phyloP scores from a whole-genome alignment of 2,888 invertebrate species.

The Baronia brevicornis region DNA sequence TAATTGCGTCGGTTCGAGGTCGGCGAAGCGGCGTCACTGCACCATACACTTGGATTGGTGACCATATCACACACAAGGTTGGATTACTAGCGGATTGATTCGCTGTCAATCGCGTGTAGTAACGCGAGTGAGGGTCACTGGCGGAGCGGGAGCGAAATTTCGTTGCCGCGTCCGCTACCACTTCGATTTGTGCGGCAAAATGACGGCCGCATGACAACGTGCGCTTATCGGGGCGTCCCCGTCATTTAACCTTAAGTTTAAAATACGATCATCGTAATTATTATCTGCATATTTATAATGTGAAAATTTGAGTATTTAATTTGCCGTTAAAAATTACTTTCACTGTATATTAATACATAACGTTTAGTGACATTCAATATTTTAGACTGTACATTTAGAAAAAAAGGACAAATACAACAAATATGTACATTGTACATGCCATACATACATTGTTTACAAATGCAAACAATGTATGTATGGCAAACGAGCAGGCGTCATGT shows the following conservation, averaged over 20 bases:
- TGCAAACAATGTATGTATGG: too few species aligned
- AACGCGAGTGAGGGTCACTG: slow-evolving; percentile 13
- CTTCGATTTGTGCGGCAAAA: background rate
- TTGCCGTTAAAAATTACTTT: slow-evolving; percentile 28
- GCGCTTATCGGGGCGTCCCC: slow-evolving; percentile 44
- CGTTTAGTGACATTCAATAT: background rate
- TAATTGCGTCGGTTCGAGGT: slow-evolving; percentile 63
- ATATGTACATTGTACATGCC: too few species aligned
- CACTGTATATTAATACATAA: background rate
- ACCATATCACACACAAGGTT: too few species aligned
- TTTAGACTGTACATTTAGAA: too few species aligned
- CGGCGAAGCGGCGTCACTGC: slow-evolving; percentile 31
- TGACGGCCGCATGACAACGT: slow-evolving; percentile 22
- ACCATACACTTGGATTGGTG: slow-evolving; percentile 36
- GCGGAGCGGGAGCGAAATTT: slow-evolving; percentile 2
- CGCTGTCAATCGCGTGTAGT: slow-evolving; percentile 26
- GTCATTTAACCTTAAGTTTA: slow-evolving; percentile 49
- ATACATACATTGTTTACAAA: too few species aligned
- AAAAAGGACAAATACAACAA: too few species aligned
- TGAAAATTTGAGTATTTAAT: slow-evolving; percentile 33
- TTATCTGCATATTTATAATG: slow-evolving; percentile 44
- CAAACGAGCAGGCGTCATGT: too few species aligned
- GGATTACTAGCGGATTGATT: slow-evolving; percentile 43
- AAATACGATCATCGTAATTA: slow-evolving; percentile 37
- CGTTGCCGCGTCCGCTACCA: slow-evolving; percentile 2